Evolutionary conservation across 2,113 vertebrate species (phyloP).

Genomic region (Mionectes macconnelli): DNA sequence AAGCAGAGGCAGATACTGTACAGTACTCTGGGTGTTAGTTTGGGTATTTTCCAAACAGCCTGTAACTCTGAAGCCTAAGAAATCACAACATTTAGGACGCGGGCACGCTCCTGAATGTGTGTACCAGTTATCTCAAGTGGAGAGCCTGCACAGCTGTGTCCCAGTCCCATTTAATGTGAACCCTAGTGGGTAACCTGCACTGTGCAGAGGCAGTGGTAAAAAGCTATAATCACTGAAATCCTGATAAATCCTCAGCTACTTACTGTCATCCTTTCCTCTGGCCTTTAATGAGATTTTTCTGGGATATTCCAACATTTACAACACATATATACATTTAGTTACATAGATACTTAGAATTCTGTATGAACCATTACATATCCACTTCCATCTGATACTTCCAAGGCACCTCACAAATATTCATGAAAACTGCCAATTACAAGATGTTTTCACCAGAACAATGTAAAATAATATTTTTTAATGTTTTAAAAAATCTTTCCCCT

Average conservation of each 20-base stretch:
- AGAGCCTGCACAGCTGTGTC: not conserved
- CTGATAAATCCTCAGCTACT: not conserved
- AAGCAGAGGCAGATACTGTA: not conserved
- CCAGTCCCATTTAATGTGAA: not conserved
- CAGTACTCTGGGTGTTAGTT: not conserved
- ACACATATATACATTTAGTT: not conserved
- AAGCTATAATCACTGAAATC: not conserved
- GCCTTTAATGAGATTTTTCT: not conserved
- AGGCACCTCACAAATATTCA: not conserved
- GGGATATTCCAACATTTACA: not conserved
- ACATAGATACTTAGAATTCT: not conserved
- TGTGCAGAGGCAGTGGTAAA: not conserved
- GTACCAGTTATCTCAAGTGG: not conserved
- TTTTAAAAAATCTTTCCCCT: not conserved
- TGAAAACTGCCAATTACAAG: not conserved
- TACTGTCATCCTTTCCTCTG: not conserved
- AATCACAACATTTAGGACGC: not conserved
- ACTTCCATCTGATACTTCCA: not conserved
- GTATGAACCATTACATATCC: fast-evolving
- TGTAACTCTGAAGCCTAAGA: not conserved
- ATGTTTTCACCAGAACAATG: not conserved
- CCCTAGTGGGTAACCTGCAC: not conserved
- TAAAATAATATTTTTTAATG: not conserved
- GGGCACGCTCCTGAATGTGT: not conserved
- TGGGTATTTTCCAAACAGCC: not conserved